These are phyloP conservation scores for Percina caprodes DNA, from an alignment of 2,113 vertebrate species.

Conservation along the genomic window DNA sequence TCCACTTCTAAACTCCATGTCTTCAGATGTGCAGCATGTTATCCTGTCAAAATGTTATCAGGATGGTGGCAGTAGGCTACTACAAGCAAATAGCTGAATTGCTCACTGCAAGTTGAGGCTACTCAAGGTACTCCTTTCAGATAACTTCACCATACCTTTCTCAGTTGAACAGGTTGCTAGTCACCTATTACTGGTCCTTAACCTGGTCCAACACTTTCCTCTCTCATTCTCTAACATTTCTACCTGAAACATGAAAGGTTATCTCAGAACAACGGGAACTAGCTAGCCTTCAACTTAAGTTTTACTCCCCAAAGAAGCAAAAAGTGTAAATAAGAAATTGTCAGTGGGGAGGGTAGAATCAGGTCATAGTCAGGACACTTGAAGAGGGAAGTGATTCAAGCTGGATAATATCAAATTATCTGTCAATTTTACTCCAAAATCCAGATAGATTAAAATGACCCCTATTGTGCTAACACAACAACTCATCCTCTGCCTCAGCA, in stretches of 20 bases:
- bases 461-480: not conserved
- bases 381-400: slow-evolving; percentile 18
- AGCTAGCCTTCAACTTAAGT: slow-evolving; percentile 19
- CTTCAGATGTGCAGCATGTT: not conserved
- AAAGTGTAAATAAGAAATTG: slow-evolving; percentile 28
- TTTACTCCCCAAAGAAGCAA: slow-evolving; percentile 36
- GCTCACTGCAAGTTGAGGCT: not conserved
- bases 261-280: slow-evolving; percentile 30
- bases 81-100: not conserved
- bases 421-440: slow-evolving; percentile 38
- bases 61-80: not conserved
- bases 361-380: slow-evolving; percentile 38
- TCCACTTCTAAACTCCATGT: not conserved
- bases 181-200: slow-evolving; percentile 1
- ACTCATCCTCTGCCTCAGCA: slow-evolving; percentile 82
- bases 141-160: not conserved
- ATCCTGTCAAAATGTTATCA: not conserved
- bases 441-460: slow-evolving; percentile 31
- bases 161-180: not conserved
- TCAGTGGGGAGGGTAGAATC: slow-evolving; percentile 13
- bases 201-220: slow-evolving; percentile 15
- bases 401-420: slow-evolving; percentile 48
- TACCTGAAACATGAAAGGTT: slow-evolving; percentile 2
- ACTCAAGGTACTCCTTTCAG: not conserved
- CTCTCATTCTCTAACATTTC: slow-evolving; percentile 3